phyloP scores from a whole-genome alignment of 2,888 invertebrate species.

The Hirtodrosophila cameraria region DNA sequence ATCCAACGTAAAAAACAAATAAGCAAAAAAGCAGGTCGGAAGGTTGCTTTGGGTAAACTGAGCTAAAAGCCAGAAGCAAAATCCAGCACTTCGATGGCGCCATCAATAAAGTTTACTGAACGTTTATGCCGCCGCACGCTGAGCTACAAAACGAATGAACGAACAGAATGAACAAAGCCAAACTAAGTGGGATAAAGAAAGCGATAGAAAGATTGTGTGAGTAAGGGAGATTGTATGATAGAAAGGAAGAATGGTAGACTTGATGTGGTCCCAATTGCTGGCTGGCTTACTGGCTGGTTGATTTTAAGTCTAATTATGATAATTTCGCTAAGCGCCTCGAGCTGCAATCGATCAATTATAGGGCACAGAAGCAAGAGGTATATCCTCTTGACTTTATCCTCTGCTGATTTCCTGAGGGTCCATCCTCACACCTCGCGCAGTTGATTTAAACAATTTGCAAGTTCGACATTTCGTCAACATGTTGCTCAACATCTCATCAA shows the following conservation, averaged over 20 bases:
- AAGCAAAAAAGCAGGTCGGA: slow-evolving; percentile 7
- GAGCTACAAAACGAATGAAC: neutral
- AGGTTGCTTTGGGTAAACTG: slow-evolving; percentile 1
- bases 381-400: slow-evolving; percentile 27
- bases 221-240: neutral
- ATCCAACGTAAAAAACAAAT: slow-evolving; percentile 25
- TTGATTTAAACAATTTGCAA: slow-evolving; percentile 79
- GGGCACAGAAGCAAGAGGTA: slow-evolving; percentile 37
- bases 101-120: slow-evolving; percentile 12
- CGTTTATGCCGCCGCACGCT: neutral
- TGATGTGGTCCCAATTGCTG: slow-evolving; percentile 26
- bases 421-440: slow-evolving; percentile 21
- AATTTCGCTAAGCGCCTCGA: slow-evolving; percentile 72
- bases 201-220: neutral
- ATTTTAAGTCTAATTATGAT: slow-evolving; percentile 79
- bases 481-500: slow-evolving; percentile 79
- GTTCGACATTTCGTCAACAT: slow-evolving; percentile 82
- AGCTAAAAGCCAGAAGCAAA: neutral
- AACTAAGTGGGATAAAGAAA: neutral
- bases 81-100: slow-evolving; percentile 33
- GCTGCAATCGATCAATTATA: slow-evolving; percentile 81
- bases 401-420: neutral
- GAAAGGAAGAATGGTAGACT: slow-evolving; percentile 1
- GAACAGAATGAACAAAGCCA: neutral
- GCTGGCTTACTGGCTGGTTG: slow-evolving; percentile 33